Evolutionary conservation across 2,888 invertebrate genomes (phyloP), one percentile per base, ranked within the genome.

Genomic region (Drosophila ezoana): DNA sequence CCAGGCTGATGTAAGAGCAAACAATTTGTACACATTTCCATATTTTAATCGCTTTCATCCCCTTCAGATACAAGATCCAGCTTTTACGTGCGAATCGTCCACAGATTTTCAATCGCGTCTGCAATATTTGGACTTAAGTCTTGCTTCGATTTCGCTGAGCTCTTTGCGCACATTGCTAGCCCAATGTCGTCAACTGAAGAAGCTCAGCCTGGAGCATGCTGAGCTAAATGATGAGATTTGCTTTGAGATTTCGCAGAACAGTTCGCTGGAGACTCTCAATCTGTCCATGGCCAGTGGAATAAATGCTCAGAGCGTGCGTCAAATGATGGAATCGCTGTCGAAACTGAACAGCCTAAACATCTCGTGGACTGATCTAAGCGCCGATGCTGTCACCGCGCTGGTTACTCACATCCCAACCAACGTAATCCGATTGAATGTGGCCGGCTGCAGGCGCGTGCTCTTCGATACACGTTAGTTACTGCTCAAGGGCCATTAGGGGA

Each of bases 81-180:
- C 87, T 0, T 85, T 89, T 38, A 23, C 58, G 0, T 64, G 44
- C 18, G 44, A n/a, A 6, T 32, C 65, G 0, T 5, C 48, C 9
- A 14, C 56, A 10, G 48, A 93, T 48, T 94, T 93, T 78, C 87
- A 89, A 51, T 91, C 93, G 61, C 94, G 96, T 60, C 91, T 98
- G n/a, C 95, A 97, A 86, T 97, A 95, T 92, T 92, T 98, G 69
- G 98, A 98, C 92, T 93, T 98, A 11, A 97, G 97, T 89, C 96
- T 98, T 95, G 94, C 95, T 0, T 93, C 94, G 0, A 93, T 97
- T 33, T 94, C 95, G 14, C 82, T 93, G 0, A 79, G 90, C 0
- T 94, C 94, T 0, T 91, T 96, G n/a, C 93, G 93, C 81, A 90
- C 91, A 38, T 90, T 95, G 16, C 93, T 98, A 37, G 91, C 93